A percentile compares a stretch with the other conserved stretches of the same genome.
These are phyloP conservation scores for Crossocerus cetratus DNA, from an alignment of 2,888 invertebrate species.

Conservation along the genomic window DNA sequence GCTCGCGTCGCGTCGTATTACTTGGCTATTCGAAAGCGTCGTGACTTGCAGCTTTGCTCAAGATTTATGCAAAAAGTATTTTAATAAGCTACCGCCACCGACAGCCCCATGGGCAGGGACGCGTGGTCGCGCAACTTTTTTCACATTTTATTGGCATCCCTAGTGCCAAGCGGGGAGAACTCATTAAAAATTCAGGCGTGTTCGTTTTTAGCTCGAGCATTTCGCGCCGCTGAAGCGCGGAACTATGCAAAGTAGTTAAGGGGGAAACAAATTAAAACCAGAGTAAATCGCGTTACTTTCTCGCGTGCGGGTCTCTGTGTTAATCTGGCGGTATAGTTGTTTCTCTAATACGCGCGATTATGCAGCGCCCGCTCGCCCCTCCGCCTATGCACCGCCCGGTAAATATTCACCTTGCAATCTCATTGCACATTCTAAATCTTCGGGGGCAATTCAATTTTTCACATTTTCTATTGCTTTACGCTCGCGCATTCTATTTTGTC, in stretches of 20 bases:
- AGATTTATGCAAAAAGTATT: slow-evolving; percentile 6
- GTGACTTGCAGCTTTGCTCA: neutral
- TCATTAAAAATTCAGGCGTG: slow-evolving; percentile 1
- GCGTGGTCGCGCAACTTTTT: neutral
- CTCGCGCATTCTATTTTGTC: no score
- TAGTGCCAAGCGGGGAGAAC: neutral
- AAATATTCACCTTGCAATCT: no score
- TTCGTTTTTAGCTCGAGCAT: neutral
- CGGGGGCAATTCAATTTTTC: no score
- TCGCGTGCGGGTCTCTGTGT: neutral
- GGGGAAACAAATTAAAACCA: neutral
- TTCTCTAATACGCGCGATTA: no score
- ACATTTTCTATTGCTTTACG: no score
- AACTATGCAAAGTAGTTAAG: neutral
- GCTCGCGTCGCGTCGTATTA: no score
- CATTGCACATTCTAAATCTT: no score
- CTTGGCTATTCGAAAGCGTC: neutral
- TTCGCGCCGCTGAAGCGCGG: neutral
- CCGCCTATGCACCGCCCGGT: no score
- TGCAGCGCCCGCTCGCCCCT: no score
- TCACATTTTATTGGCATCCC: neutral
- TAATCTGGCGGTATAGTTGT: no score
- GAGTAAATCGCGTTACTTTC: neutral
- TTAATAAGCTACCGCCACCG: slow-evolving; percentile 1
- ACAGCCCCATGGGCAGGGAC: neutral